These are phyloP conservation scores for Daboia siamensis DNA, from an alignment of 2,113 vertebrate species.

Conservation along the genomic window DNA sequence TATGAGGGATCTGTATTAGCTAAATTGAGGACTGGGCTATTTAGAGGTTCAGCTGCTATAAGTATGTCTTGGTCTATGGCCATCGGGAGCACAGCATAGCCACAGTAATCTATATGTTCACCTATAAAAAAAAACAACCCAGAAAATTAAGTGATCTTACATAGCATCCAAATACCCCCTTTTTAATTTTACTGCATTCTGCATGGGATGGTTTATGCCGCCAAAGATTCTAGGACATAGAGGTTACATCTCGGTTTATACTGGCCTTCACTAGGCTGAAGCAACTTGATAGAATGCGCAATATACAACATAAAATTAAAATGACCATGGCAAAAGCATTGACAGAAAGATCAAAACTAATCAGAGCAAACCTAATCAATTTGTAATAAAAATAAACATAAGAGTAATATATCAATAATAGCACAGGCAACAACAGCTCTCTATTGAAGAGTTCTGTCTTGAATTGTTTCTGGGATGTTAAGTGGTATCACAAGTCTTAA, in stretches of 20 bases:
- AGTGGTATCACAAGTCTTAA: background rate
- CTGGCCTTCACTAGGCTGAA: background rate
- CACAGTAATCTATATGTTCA: conserved; percentile 97
- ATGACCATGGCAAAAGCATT: background rate
- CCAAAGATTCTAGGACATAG: background rate
- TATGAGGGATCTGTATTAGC: conserved; percentile 84
- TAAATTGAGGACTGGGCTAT: conserved; percentile 75
- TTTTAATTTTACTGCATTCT: background rate
- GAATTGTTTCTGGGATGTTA: background rate
- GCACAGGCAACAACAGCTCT: background rate
- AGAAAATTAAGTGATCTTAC: conserved; percentile 30
- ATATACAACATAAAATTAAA: background rate
- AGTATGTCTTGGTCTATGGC: conserved; percentile 93
- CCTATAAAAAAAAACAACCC: conserved; percentile 69
- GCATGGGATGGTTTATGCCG: background rate
- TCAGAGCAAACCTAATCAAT: background rate
- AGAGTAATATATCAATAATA: background rate
- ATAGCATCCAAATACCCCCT: background rate
- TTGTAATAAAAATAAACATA: background rate
- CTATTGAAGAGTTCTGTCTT: background rate
- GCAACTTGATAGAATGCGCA: background rate
- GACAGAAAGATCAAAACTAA: background rate
- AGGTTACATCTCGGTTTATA: background rate
- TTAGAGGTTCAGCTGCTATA: conserved; percentile 83
- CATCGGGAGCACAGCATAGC: conserved; percentile 96